Conservation (phyloP, 2,888 invertebrate genomes). For the Scrobipalpa atriplicella region DNA sequence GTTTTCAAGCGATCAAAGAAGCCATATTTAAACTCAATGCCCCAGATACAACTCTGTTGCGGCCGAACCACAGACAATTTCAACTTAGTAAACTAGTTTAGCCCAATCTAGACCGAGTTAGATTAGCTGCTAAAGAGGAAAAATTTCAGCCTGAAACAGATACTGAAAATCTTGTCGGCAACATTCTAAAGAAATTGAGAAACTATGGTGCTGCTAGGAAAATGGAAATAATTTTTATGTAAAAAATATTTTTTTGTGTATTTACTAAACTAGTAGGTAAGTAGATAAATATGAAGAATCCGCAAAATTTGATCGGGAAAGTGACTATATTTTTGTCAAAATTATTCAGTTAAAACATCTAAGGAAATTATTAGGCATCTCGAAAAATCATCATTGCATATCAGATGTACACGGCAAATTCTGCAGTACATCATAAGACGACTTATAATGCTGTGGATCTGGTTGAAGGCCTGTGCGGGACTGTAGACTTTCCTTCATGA, state of each 20-base stretch:
- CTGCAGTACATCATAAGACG: neutral
- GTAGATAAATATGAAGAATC: too few relatives aligned
- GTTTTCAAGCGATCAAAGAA: neutral
- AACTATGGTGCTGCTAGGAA: neutral
- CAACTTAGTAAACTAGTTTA: slow-evolving; percentile 6
- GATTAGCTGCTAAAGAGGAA: slow-evolving; percentile 13
- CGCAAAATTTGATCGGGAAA: too few relatives aligned
- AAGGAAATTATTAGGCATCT: too few relatives aligned
- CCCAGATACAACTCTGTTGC: neutral
- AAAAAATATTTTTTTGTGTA: too few relatives aligned
- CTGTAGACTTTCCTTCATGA: neutral
- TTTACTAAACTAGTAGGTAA: too few relatives aligned
- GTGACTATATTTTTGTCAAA: too few relatives aligned
- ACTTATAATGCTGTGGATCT: slow-evolving; percentile 17
- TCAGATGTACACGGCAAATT: neutral
- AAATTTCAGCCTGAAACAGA: neutral
- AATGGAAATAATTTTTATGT: too few relatives aligned
- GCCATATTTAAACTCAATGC: neutral
- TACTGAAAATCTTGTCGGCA: neutral
- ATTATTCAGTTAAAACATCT: too few relatives aligned
- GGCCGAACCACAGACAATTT: neutral
- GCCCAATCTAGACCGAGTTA: slow-evolving; percentile 6
- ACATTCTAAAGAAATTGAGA: neutral
- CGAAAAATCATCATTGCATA: neutral
- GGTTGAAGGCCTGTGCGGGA: neutral